These are phyloP conservation scores for Lochmaea capreae DNA, from an alignment of 2,888 invertebrate species.

Conservation along the genomic window DNA sequence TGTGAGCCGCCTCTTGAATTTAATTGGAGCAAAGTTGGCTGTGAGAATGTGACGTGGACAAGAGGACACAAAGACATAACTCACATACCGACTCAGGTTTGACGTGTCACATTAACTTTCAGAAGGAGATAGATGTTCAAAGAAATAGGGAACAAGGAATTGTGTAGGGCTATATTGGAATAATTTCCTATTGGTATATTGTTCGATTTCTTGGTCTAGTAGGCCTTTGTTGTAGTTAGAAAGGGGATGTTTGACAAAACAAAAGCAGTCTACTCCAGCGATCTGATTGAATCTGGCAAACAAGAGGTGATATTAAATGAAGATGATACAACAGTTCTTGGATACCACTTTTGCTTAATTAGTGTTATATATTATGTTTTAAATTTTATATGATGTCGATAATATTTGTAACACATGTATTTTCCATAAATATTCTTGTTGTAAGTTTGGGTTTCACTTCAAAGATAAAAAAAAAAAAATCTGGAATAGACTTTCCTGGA, in stretches of 20 bases:
- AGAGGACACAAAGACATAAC: conserved; percentile 42
- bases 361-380: too few species aligned
- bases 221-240: not conserved
- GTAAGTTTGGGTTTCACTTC: too few species aligned
- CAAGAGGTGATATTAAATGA: not conserved
- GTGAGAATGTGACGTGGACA: conserved; percentile 35
- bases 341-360: too few species aligned
- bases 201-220: conserved; percentile 14
- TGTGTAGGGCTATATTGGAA: not conserved
- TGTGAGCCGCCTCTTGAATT: conserved; percentile 10
- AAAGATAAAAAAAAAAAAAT: too few species aligned
- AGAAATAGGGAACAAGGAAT: conserved; percentile 3
- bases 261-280: not conserved
- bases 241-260: conserved; percentile 5
- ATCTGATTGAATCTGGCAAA: not conserved
- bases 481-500: too few species aligned
- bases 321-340: not conserved
- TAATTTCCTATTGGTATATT: conserved; percentile 12
- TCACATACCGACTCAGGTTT: conserved; percentile 37
- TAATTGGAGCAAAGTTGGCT: conserved; percentile 37
- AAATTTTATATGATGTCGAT: too few species aligned
- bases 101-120: conserved; percentile 25
- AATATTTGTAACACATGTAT: too few species aligned
- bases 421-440: too few species aligned
- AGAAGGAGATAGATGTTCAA: conserved; percentile 1